phyloP scores from a whole-genome alignment of 2,113 vertebrate genomes.

The Limanda limanda region DNA sequence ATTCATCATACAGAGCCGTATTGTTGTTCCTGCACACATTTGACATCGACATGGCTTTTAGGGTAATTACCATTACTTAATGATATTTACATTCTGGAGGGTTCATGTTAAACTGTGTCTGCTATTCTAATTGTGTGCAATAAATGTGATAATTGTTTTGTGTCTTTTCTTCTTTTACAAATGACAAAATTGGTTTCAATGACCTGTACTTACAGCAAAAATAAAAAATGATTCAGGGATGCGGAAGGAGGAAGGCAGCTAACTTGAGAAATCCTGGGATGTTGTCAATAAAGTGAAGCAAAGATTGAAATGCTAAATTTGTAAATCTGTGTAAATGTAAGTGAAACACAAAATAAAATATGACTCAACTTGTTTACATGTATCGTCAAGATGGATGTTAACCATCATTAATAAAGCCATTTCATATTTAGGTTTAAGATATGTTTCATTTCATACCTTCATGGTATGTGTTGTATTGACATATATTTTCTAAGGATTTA shows the following conservation, averaged over 20 bases:
- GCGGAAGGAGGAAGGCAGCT: not conserved
- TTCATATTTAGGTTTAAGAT: not conserved
- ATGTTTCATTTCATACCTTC: too few species aligned
- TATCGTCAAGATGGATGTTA: not conserved
- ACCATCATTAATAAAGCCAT: conserved; percentile 5
- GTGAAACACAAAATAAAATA: not conserved
- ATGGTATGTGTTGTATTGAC: not conserved
- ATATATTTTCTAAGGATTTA: not conserved
- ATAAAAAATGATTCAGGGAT: not conserved
- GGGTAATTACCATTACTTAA: conserved; percentile 56
- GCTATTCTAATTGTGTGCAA: conserved; percentile 53
- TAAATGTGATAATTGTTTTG: conserved; percentile 69
- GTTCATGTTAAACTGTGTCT: conserved; percentile 45
- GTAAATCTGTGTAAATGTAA: not conserved
- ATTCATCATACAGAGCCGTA: conserved; percentile 54
- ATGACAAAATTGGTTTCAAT: conserved; percentile 23
- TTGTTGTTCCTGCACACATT: conserved; percentile 33
- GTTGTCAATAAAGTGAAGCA: not conserved
- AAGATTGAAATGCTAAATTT: not conserved
- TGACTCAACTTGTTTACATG: not conserved
- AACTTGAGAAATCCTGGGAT: not conserved
- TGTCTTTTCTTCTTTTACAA: conserved; percentile 64
- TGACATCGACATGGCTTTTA: conserved; percentile 28
- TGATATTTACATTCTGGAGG: conserved; percentile 56
- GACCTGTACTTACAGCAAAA: not conserved